Percentiles rank a stretch among this genome's conserved stretches.
These are phyloP conservation scores for Trochalopteron elliotii DNA, from an alignment of 2,113 vertebrate species.

Conservation along the genomic window DNA sequence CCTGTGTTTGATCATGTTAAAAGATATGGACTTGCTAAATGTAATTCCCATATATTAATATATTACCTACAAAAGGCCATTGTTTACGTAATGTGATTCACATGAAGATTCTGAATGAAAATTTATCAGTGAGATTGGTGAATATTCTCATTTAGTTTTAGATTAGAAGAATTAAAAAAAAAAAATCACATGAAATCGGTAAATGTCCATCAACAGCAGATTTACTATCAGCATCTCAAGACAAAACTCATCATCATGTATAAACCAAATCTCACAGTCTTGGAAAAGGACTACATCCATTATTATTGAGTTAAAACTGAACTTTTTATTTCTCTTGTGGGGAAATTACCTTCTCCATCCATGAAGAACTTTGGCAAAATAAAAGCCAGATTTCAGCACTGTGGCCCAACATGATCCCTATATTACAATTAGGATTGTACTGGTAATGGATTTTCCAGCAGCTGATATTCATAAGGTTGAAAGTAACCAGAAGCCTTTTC, in stretches of 20 bases:
- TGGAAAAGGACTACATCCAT: neutral
- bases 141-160: slow-evolving; percentile 61
- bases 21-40: slow-evolving; percentile 60
- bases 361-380: neutral
- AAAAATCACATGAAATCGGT: neutral
- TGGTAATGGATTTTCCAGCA: neutral
- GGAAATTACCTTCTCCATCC: neutral
- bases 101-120: slow-evolving; percentile 51
- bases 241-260: slow-evolving; percentile 50
- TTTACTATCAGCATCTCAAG: slow-evolving; percentile 22
- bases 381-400: neutral
- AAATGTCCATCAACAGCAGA: slow-evolving; percentile 17
- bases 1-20: slow-evolving; percentile 68
- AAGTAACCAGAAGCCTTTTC: neutral
- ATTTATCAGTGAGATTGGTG: slow-evolving; percentile 56
- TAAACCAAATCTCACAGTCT: neutral
- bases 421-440: neutral
- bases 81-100: slow-evolving; percentile 60
- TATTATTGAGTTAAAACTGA: neutral
- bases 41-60: slow-evolving; percentile 73
- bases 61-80: slow-evolving; percentile 65
- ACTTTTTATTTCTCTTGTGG: neutral
- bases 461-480: neutral
- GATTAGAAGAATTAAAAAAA: neutral
- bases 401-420: neutral